Percentiles rank a stretch among this genome's conserved stretches.
These are phyloP conservation scores for Harpegnathos saltator DNA, from an alignment of 1,140 invertebrate species.

Conservation along the genomic window DNA sequence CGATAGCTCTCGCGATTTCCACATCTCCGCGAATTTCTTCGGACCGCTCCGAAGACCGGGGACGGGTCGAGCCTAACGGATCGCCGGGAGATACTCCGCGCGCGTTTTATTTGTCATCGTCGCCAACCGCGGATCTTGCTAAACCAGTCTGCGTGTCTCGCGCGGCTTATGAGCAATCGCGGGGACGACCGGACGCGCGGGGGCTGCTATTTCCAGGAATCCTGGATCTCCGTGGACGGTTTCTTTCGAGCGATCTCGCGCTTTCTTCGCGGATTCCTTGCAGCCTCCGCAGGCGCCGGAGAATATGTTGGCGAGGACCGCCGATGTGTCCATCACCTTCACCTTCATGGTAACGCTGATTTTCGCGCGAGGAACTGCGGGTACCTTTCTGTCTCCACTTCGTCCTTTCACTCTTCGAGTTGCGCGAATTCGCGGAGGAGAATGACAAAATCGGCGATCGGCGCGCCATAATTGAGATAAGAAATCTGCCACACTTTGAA, in stretches of 20 bases:
- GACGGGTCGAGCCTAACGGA: background rate
- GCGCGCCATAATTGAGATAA: too few species aligned
- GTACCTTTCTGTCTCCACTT: background rate
- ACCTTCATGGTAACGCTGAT: too few species aligned
- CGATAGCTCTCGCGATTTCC: too few species aligned
- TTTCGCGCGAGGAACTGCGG: too few species aligned
- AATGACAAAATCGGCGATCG: too few species aligned
- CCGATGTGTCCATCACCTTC: constrained; percentile 67
- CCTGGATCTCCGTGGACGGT: constrained; percentile 65
- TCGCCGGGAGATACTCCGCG: background rate
- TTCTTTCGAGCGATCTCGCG: constrained; percentile 42
- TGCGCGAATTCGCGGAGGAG: too few species aligned
- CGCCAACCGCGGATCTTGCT: constrained; percentile 53
- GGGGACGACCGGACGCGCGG: constrained; percentile 7
- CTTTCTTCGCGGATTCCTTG: constrained; percentile 39
- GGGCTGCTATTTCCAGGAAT: constrained; percentile 66
- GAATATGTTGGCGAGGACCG: background rate
- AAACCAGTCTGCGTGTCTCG: constrained; percentile 63
- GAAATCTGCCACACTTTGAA: too few species aligned
- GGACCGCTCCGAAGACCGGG: too few species aligned
- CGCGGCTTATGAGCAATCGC: constrained; percentile 58
- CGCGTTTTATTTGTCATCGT: constrained; percentile 38
- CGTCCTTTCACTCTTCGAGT: too few species aligned
- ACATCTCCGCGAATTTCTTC: too few species aligned
- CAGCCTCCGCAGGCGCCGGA: too few species aligned